Evolutionary conservation across 2,888 invertebrate genomes (phyloP).

Genomic region (Chironomus riparius): DNA sequence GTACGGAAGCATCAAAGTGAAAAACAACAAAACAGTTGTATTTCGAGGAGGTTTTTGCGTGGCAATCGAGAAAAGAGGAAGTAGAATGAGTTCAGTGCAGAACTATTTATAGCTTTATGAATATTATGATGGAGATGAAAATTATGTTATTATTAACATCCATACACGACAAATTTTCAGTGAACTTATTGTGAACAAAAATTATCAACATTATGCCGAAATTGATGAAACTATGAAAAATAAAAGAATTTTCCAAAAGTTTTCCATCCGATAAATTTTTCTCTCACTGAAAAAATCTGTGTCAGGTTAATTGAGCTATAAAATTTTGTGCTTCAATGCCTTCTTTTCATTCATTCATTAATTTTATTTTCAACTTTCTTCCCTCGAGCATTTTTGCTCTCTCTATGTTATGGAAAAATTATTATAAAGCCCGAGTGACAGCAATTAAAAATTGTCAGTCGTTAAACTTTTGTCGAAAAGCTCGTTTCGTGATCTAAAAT

Average conservation of each 20-base stretch:
- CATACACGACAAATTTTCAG: not conserved
- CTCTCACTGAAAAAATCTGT: not conserved
- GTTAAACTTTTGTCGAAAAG: not conserved
- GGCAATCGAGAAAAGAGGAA: not conserved
- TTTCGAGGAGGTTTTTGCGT: too few species aligned
- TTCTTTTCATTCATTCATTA: constrained; percentile 6
- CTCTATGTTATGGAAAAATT: not conserved
- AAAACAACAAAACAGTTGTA: not conserved
- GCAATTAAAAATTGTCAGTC: constrained; percentile 23
- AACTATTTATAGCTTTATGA: not conserved
- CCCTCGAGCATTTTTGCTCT: not conserved
- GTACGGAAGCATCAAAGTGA: constrained; percentile 6
- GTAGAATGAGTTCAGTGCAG: not conserved
- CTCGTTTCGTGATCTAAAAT: constrained; percentile 1
- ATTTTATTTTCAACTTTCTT: not conserved
- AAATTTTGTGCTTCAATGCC: constrained; percentile 21
- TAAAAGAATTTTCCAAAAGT: not conserved
- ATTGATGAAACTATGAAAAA: not conserved
- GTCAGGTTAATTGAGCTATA: constrained; percentile 25
- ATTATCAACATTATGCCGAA: not conserved
- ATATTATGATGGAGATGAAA: not conserved
- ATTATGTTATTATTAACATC: not conserved
- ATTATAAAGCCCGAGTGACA: not conserved
- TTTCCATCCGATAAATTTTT: constrained; percentile 15
- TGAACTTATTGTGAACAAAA: not conserved